A percentile compares a stretch with the other conserved stretches of the same genome.
Evolutionary conservation across 2,113 vertebrate species (phyloP).

Genomic region (Crotalus horridus): DNA sequence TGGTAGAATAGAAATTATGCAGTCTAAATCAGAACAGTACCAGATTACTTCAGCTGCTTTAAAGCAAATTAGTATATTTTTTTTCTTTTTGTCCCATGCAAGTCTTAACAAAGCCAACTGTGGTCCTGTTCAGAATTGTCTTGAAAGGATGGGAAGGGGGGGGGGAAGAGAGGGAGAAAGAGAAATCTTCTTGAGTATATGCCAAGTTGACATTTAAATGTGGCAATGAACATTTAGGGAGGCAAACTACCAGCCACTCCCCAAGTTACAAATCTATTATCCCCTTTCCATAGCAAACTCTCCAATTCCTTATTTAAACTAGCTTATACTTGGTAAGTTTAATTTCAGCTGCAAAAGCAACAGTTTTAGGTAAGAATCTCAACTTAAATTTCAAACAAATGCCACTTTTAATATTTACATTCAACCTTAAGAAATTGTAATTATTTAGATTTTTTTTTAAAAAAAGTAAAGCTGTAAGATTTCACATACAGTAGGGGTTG

Average conservation of each 20-base stretch:
- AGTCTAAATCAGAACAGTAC: background rate
- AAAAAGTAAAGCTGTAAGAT: background rate
- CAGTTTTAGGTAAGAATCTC: background rate
- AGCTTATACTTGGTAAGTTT: constrained; percentile 24
- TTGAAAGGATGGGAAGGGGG: background rate
- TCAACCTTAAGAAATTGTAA: background rate
- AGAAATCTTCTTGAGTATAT: background rate
- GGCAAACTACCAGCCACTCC: background rate
- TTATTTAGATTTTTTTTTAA: background rate
- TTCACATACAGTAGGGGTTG: background rate
- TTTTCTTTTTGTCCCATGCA: background rate
- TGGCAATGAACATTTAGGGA: background rate
- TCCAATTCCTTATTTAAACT: constrained; percentile 10
- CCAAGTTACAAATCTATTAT: background rate
- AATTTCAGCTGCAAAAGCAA: background rate
- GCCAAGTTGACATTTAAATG: background rate
- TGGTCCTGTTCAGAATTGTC: background rate
- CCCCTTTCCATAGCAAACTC: background rate
- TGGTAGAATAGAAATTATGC: background rate
- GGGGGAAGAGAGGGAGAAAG: background rate
- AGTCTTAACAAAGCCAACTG: background rate
- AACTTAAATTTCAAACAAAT: background rate
- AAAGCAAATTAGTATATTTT: background rate
- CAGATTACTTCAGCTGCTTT: background rate
- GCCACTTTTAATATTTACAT: background rate